Base-by-base conservation (phyloP, 53 echinoderm and acorn worm genomes). In the Antedon mediterranea region DNA sequence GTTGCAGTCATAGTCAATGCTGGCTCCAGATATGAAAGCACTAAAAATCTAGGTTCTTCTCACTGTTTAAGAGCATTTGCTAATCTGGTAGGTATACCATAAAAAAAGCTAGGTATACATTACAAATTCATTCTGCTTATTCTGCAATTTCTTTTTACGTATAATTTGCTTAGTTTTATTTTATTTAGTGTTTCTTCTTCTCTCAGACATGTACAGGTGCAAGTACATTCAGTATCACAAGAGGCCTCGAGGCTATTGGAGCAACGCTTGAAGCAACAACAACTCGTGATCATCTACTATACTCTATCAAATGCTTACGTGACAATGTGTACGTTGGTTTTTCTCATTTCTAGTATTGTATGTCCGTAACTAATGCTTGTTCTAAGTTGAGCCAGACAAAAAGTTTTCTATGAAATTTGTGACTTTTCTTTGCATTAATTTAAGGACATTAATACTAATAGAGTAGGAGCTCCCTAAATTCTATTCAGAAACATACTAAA, bases 1-100 rank as follows among this genome's bases (percentile, higher is more conserved):
- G 72, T 97, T 30, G 91, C 85, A 27, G 84, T 97, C 33, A 41
- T 97, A 3, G 90, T 92, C 82, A 97, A 90, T 43, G 97, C 97
- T 57, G 97, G 97, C 23, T 81, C 87, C 32, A 87, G 97, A 15
- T 90, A 92, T 78, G 97, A 97, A 43, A 71, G 43, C 15, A 44
- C 76, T 13, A 85, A 92, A 31, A 89, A 88, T 71, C 92, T 88
- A 9, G 97, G 97, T 34, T 79, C 90, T 26, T 79, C 92, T 28
- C 97, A 97, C 72, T 97, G 91, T 73, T 84, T 97, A 29, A 83
- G 97, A 31, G 83, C 88, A 33, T 97, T 87, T 79, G 86, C 92
- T 3, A 80, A 97, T 70, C 78, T 97, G 84, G 97, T 97, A 82
- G 87, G 92, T 84, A 37, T 37, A 37, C 11, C 37, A 37, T 37